Evolutionary conservation across 2,888 invertebrate genomes (phyloP).

Genomic region (Ectropis crepuscularia): DNA sequence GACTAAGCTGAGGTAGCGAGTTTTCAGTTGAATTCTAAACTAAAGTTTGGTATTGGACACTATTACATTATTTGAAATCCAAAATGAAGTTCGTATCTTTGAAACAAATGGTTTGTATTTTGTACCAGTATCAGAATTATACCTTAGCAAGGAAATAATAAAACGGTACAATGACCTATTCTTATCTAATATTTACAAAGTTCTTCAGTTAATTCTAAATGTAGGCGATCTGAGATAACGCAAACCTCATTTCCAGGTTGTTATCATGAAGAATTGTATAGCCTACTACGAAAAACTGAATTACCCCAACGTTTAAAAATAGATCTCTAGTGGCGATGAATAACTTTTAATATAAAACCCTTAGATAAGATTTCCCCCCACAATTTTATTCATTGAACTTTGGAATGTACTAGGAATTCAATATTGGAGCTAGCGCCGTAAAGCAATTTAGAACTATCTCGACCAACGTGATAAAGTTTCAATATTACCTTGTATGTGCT

Average conservation of each 20-base stretch:
- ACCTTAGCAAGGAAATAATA: slow-evolving; percentile 55
- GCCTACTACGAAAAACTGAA: too few species aligned
- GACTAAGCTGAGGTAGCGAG: too few species aligned
- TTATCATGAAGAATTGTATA: too few species aligned
- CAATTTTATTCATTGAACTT: neutral
- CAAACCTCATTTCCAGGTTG: neutral
- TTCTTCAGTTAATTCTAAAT: slow-evolving; percentile 38
- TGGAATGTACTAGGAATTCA: neutral
- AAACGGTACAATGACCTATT: slow-evolving; percentile 61
- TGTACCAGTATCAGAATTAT: neutral
- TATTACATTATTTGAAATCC: too few species aligned
- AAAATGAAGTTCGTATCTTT: neutral
- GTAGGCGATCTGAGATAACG: slow-evolving; percentile 41
- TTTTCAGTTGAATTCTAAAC: too few species aligned
- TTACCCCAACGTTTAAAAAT: too few species aligned
- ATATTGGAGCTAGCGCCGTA: slow-evolving; percentile 10
- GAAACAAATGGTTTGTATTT: neutral
- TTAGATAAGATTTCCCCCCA: neutral
- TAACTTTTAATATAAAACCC: too few species aligned
- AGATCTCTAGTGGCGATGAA: too few species aligned
- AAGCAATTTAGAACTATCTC: slow-evolving; percentile 7
- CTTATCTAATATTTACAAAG: slow-evolving; percentile 65
- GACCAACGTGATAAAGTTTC: neutral
- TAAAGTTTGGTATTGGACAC: too few species aligned
- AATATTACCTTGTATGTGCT: neutral